These are phyloP conservation scores for Paracanthobrama guichenoti DNA, from an alignment of 2,113 vertebrate genomes.

Conservation along the genomic window DNA sequence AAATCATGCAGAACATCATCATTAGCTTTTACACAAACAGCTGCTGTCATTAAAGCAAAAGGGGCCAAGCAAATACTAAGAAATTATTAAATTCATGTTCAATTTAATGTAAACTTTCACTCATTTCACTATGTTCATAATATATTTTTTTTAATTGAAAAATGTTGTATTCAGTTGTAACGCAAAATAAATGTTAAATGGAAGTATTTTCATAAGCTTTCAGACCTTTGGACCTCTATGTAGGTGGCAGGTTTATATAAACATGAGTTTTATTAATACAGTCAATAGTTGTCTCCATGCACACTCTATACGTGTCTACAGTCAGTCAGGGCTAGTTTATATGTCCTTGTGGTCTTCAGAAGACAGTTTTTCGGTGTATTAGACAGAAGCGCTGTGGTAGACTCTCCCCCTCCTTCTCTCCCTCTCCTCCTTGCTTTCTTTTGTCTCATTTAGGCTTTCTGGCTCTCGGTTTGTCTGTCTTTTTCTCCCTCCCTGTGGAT, in stretches of 20 bases:
- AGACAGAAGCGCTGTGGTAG: slow-evolving; percentile 7
- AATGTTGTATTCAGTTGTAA: not conserved
- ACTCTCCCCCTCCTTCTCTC: not conserved
- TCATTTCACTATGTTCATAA: not conserved
- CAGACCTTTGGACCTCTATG: not conserved
- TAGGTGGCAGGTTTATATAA: not conserved
- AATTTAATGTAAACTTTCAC: not conserved
- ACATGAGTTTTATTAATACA: not conserved
- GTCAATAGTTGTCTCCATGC: not conserved
- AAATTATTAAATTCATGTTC: too few species aligned
- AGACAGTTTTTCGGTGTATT: slow-evolving; percentile 13
- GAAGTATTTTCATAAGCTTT: not conserved
- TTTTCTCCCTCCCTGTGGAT: not conserved
- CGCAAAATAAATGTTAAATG: not conserved
- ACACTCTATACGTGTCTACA: not conserved
- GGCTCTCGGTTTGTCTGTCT: slow-evolving; percentile 38
- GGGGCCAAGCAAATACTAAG: not conserved
- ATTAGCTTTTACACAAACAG: not conserved
- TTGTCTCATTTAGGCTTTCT: slow-evolving; percentile 32
- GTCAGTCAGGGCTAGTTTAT: slow-evolving; percentile 1
- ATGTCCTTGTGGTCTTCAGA: not conserved
- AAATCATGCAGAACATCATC: not conserved
- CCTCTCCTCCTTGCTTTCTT: not conserved
- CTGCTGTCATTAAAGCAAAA: not conserved
- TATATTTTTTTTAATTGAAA: not conserved